Conservation (phyloP, 2,113 vertebrate species). For the Buteo buteo region DNA sequence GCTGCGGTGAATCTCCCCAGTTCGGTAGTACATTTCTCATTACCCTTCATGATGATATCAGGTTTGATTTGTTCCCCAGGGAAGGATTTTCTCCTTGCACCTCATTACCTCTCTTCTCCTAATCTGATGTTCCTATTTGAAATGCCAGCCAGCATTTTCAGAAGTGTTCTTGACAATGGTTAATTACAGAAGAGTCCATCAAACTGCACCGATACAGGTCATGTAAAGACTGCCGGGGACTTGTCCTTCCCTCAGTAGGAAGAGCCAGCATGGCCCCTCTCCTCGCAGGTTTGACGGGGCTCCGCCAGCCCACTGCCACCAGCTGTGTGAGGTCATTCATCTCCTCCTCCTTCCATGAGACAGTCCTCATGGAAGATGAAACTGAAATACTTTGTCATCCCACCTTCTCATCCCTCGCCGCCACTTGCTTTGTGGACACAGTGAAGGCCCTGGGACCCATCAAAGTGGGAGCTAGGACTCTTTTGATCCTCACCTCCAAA, state of each 20-base stretch:
- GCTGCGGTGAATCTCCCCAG: not conserved
- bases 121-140: conserved; percentile 33
- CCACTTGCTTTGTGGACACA: not conserved
- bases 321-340: not conserved
- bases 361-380: not conserved
- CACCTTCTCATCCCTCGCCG: not conserved
- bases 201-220: not conserved
- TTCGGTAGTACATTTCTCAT: conserved; percentile 26
- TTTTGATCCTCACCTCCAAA: not conserved
- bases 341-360: not conserved
- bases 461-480: not conserved
- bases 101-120: conserved; percentile 54
- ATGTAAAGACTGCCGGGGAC: not conserved
- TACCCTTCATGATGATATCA: conserved; percentile 41
- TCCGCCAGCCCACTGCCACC: not conserved
- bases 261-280: not conserved
- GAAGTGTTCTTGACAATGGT: conserved; percentile 45
- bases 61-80: conserved; percentile 43
- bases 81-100: conserved; percentile 58
- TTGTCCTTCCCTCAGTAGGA: not conserved
- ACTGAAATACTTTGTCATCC: not conserved
- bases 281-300: not conserved
- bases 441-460: not conserved
- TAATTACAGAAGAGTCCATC: conserved; percentile 40
- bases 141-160: conserved; percentile 12